Percentiles rank a stretch among this genome's conserved stretches.
phyloP scores from a whole-genome alignment of 2,113 vertebrate species.

The Chionodraco myersi region DNA sequence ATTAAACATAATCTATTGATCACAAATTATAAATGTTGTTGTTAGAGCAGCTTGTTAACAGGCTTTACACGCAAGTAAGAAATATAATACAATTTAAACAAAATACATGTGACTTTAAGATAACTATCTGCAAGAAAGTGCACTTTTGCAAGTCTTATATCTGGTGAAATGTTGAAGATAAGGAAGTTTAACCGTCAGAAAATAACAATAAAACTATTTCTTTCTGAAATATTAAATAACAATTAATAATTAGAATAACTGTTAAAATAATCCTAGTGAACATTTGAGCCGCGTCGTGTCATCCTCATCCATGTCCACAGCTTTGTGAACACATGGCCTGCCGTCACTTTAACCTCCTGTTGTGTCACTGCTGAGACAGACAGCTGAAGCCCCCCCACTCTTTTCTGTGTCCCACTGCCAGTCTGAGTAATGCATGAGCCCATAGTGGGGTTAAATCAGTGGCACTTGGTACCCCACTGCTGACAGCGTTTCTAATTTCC shows the following conservation, averaged over 20 bases:
- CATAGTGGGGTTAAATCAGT: slow-evolving; percentile 47
- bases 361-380: slow-evolving; percentile 28
- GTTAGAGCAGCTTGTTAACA: no score
- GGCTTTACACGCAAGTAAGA: no score
- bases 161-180: not conserved
- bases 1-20: no score
- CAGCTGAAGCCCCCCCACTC: slow-evolving; percentile 8
- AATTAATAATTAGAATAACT: no score
- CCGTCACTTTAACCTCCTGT: slow-evolving; percentile 15
- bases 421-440: slow-evolving; percentile 42
- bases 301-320: not conserved
- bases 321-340: not conserved
- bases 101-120: no score
- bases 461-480: slow-evolving; percentile 52
- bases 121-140: no score
- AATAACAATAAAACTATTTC: not conserved
- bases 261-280: not conserved
- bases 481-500: slow-evolving; percentile 63
- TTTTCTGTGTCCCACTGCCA: slow-evolving; percentile 21
- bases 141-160: not conserved
- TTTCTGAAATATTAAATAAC: not conserved
- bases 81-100: no score
- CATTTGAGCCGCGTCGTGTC: not conserved
- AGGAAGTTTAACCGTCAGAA: not conserved
- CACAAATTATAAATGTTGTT: no score